Percentiles rank a stretch among this genome's conserved stretches.
Evolutionary conservation across 2,797 vertebrate genomes (phyloP).

Genomic region (Hozukius guyotensis): DNA sequence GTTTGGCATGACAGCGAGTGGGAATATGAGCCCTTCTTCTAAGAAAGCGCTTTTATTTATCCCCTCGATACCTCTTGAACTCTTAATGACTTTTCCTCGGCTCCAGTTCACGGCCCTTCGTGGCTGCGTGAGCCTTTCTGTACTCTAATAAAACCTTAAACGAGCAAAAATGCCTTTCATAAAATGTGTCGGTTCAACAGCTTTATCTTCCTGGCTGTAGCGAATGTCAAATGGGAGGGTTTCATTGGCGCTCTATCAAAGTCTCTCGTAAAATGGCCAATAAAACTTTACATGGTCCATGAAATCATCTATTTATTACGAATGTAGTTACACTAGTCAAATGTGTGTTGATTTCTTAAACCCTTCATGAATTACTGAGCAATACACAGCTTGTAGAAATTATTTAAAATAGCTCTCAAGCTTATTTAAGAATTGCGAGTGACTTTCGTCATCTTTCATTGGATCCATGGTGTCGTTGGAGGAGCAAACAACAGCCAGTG

Average conservation of each 20-base stretch:
- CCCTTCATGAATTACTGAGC: constrained; percentile 41
- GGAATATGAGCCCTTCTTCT: constrained; percentile 42
- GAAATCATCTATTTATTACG: constrained; percentile 75
- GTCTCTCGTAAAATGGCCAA: constrained; percentile 72
- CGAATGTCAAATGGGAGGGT: constrained; percentile 75
- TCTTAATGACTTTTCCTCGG: constrained; percentile 69
- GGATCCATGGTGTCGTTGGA: background rate
- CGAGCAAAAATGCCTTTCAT: constrained; percentile 82
- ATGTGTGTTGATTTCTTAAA: constrained; percentile 65
- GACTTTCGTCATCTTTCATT: background rate
- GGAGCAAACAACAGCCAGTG: background rate
- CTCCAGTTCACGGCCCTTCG: constrained; percentile 40
- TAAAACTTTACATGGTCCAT: constrained; percentile 78
- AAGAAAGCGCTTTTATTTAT: constrained; percentile 66
- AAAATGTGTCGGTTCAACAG: constrained; percentile 78
- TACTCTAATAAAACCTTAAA: constrained; percentile 82
- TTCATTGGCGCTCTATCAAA: constrained; percentile 71
- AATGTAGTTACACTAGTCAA: constrained; percentile 65
- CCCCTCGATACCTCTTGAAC: constrained; percentile 64
- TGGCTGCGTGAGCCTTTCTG: constrained; percentile 48
- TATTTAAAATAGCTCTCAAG: background rate
- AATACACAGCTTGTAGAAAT: constrained; percentile 1
- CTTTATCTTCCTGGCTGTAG: constrained; percentile 75
- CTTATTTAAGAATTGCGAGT: background rate
- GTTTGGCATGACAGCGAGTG: constrained; percentile 42